Evolutionary conservation across 1,140 invertebrate genomes (phyloP), one percentile per base, ranked within the genome.

Genomic region (Stegodyphus mimosarum): DNA sequence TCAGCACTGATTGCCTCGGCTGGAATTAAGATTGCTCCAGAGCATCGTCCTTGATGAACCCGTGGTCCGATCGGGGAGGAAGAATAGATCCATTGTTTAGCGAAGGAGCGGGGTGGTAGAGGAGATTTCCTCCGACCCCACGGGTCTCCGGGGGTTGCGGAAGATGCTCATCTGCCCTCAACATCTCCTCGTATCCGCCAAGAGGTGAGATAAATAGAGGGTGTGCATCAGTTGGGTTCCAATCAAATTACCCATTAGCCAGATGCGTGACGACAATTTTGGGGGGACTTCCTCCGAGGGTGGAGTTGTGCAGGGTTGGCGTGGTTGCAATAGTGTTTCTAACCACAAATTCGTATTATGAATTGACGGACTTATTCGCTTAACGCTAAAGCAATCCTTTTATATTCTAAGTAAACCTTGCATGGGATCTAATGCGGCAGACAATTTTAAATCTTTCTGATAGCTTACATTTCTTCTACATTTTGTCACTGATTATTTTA

Each of bases 11-110:
- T 83, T 83, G 80, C 80, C 80, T 66, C n/a, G 48, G 70, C 33
- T 49, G 52, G 70, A 83, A 83, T 74, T 83, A 83, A 83, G 80
- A 83, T 74, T 74, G 63, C 71, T 53, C 80, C 80, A 83, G 17
- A 67, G 70, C 51, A 80, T 18, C 78, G 67, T 15, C 69, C 80
- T 74, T 83, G 80, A 83, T 83, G 80, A 83, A 83, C 70, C 60
- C 74, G 53, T 74, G 48, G 80, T 70, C 17, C 48, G 71, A 72
- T 81, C 78, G 53, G 67, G 69, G 51, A 64, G 69, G 53, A 72
- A 72, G 78, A 72, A 83, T 83, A 67, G 48, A 11, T 83, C 69
- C 80, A 83, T 83, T 83, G 80, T 83, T 83, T 83, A 74, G 80
- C 67, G 74, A 13, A 66, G 53, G 15, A 18, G 74, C 33, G 15